A percentile compares a stretch with the other conserved stretches of the same genome.
Conservation (phyloP, 2,888 invertebrate genomes). For the Ecliptopera silaceata region DNA sequence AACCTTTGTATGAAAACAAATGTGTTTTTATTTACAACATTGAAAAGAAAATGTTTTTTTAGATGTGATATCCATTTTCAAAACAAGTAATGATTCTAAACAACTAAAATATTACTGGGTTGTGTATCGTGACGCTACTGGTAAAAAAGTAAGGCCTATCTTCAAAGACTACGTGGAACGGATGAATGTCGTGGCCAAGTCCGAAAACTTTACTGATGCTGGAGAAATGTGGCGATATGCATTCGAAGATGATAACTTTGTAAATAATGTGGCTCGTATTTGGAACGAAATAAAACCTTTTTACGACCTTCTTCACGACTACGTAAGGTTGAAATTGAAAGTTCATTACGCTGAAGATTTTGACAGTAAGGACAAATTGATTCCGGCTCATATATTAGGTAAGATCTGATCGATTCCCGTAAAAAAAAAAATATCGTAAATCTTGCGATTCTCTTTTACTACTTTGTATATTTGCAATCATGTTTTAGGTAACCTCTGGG, state of each 20-base stretch:
- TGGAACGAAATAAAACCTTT: constrained; percentile 85
- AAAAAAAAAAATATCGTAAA: not conserved
- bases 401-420: constrained; percentile 29
- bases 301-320: constrained; percentile 85
- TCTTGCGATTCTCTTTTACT: not conserved
- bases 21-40: not conserved
- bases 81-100: constrained; percentile 81
- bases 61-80: constrained; percentile 71
- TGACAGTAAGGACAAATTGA: constrained; percentile 71
- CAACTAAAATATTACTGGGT: constrained; percentile 86
- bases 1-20: not conserved
- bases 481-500: constrained; percentile 85
- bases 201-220: constrained; percentile 77
- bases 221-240: constrained; percentile 76
- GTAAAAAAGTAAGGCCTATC: constrained; percentile 82
- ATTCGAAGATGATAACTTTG: constrained; percentile 71
- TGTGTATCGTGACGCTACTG: constrained; percentile 85
- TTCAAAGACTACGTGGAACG: constrained; percentile 84
- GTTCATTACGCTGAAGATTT: constrained; percentile 73
- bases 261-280: constrained; percentile 69
- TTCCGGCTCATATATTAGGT: constrained; percentile 89
- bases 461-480: not conserved
- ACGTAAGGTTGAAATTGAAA: constrained; percentile 82
- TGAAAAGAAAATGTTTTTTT: constrained; percentile 26
- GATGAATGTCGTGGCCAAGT: constrained; percentile 84